A percentile compares a stretch with the other conserved stretches of the same genome.
phyloP scores from a whole-genome alignment of 2,113 vertebrate species.

The Glareola pratincola region DNA sequence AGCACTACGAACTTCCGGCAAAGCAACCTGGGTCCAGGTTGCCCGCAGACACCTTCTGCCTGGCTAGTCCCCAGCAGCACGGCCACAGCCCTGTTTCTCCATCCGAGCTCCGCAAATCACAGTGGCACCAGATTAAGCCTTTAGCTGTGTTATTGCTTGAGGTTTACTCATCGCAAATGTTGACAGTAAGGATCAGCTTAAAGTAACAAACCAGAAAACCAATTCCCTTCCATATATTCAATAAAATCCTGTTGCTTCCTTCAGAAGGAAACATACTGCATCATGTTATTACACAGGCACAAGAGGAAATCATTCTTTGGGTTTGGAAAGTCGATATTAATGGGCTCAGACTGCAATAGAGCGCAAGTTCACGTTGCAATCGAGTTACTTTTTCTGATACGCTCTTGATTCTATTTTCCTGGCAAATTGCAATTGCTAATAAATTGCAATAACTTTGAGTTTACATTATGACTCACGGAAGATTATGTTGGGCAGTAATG shows the following conservation, averaged over 20 bases:
- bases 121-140: conserved; percentile 1
- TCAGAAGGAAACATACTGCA: neutral
- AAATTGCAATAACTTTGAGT: conserved; percentile 69
- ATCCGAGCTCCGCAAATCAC: neutral
- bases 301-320: conserved; percentile 3
- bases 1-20: neutral
- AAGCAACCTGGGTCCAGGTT: neutral
- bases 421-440: conserved; percentile 65
- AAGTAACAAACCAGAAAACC: conserved; percentile 26
- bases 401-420: conserved; percentile 39
- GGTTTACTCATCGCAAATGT: conserved; percentile 1
- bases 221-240: neutral
- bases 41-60: neutral
- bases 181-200: conserved; percentile 28
- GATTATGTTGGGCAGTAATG: conserved; percentile 72
- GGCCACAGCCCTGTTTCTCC: neutral
- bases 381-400: neutral
- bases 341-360: neutral
- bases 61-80: neutral
- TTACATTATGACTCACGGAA: conserved; percentile 61
- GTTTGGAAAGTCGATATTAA: neutral
- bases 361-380: conserved; percentile 6
- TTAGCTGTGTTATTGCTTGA: neutral
- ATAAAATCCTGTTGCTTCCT: conserved; percentile 2
- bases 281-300: neutral